Percentiles rank a stretch among this genome's conserved stretches.
Conservation (phyloP, 2,113 vertebrate species). For the Myotis yumanensis region DNA sequence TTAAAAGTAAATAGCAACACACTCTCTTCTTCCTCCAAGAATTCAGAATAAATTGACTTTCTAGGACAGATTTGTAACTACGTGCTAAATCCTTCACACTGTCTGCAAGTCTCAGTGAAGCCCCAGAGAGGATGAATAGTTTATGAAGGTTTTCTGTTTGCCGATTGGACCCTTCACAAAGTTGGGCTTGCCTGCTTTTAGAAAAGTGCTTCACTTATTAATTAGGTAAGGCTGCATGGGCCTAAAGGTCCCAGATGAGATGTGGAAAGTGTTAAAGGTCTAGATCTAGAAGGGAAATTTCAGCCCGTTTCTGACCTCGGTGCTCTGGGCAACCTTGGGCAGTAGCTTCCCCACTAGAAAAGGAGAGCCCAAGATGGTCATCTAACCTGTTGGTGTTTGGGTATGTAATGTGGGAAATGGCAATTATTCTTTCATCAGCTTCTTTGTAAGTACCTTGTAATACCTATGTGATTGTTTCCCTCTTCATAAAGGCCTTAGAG, state of each 20-base stretch:
- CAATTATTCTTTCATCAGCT: background rate
- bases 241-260: background rate
- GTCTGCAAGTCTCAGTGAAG: background rate
- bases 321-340: background rate
- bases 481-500: background rate
- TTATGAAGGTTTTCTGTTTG: slow-evolving; percentile 57
- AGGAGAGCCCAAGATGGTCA: background rate
- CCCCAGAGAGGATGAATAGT: slow-evolving; percentile 41
- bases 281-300: background rate
- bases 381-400: accelerated
- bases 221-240: background rate
- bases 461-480: background rate
- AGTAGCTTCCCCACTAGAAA: background rate
- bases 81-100: background rate
- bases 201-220: slow-evolving; percentile 26
- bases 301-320: background rate
- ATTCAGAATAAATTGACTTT: slow-evolving; percentile 53
- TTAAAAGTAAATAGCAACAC: slow-evolving; percentile 59
- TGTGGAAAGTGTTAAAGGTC: background rate
- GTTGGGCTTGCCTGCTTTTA: slow-evolving; percentile 9
- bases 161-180: background rate
- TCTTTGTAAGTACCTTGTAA: background rate
- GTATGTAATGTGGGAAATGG: background rate
- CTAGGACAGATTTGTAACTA: background rate
- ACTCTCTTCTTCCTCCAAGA: background rate